phyloP scores from a whole-genome alignment of 2,797 vertebrate species.

The Sebastes cheni region DNA sequence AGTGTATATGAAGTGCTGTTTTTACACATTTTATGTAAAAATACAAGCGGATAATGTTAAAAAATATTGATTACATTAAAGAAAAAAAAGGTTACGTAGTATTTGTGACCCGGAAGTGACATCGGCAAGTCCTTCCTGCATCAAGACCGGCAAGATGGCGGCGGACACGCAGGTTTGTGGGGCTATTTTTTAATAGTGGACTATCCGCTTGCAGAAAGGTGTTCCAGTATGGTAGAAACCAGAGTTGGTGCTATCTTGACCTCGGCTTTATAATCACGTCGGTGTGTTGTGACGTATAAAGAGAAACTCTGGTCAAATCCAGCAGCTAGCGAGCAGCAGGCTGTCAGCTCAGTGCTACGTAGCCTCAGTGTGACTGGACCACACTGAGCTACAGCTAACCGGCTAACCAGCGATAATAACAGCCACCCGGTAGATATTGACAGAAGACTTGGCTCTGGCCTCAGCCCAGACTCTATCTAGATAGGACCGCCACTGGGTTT shows the following conservation, averaged over 20 bases:
- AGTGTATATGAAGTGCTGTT: not conserved
- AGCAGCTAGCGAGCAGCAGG: constrained; percentile 31
- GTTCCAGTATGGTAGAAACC: rapidly evolving
- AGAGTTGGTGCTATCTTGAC: rapidly evolving
- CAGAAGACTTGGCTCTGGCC: not conserved
- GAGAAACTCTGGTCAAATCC: not conserved
- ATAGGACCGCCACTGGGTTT: not conserved
- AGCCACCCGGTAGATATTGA: too few relatives aligned
- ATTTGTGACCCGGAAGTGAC: constrained; percentile 76
- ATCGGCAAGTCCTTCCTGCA: constrained; percentile 83
- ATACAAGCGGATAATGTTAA: not conserved
- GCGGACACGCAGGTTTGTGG: constrained; percentile 95
- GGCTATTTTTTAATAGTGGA: constrained; percentile 37
- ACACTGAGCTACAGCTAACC: not conserved
- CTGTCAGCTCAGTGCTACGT: constrained; percentile 42
- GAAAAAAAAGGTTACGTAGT: not conserved
- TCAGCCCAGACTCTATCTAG: too few relatives aligned
- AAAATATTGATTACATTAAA: not conserved
- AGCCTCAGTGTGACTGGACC: not conserved
- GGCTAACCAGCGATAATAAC: not conserved
- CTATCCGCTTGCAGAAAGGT: not conserved
- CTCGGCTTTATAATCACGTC: rapidly evolving
- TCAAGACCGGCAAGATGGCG: constrained; percentile 92
- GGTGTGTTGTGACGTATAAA: not conserved
- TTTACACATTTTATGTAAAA: not conserved